Evolutionary conservation across 2,113 vertebrate genomes (phyloP), one percentile per base, ranked within the genome.

Genomic region (Pao palembangensis): DNA sequence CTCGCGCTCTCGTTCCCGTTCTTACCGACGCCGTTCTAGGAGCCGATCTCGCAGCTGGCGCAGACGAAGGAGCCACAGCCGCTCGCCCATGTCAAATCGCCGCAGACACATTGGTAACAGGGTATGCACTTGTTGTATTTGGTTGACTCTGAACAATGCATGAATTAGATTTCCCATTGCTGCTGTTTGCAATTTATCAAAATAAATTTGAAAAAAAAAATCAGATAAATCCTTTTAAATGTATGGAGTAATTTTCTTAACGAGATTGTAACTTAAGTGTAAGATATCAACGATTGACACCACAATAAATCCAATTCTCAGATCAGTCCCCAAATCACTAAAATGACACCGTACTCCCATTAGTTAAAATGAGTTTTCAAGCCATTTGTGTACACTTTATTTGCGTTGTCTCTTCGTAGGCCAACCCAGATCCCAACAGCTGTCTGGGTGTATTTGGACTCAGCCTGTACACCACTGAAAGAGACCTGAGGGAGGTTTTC

Each of bases 361-460:
- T 31, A 31, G 28, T 31, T 31, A 31, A 31, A 31, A 31, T 31
- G 28, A 31, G 28, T 31, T 8, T 38, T 38, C 34, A 38, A 38
- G 34, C 34, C 34, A 38, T 12, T 38, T 38, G 34, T 38, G 8
- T 38, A 31, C 3, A 43, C 34, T n/a, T 3, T 6, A 3, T 47
- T 25, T 44, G 13, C 5, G 5, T 16, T 28, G 10, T 23, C 12
- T 54, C 14, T 38, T 51, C 2, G 6, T 80, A 98, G 96, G 94
- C 93, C 25, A 98, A 98, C 84, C 96, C 96, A 61, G 95, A 97
- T 83, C 94, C 94, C 11, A 98, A 94, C 77, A 91, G 77, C 1
- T 98, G 96, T 73, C 90, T 98, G 28, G 96, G 96, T 76, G 96
- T 98, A 43, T 98, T 98, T 88, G 95, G 96, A 60, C 90, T 98